Evolutionary conservation across 2,888 invertebrate species (phyloP).

Genomic region (Pollenia griseotomentosa): DNA sequence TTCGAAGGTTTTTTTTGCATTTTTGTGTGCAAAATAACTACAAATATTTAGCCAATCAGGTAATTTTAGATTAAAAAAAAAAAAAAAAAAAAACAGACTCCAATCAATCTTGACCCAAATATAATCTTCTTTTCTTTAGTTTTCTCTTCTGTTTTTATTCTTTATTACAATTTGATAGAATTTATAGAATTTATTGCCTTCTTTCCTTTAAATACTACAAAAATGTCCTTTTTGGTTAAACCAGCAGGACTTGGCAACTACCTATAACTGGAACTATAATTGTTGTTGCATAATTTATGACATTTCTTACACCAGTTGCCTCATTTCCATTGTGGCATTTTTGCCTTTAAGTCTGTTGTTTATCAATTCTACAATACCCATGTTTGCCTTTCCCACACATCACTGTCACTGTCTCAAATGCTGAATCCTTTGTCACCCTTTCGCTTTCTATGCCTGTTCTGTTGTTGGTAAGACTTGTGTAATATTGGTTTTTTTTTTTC

Average conservation of each 20-base stretch:
- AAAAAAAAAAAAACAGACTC: neutral
- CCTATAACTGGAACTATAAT: slow-evolving; percentile 33
- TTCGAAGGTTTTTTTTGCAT: too few species aligned
- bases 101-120: slow-evolving; percentile 8
- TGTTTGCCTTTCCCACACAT: slow-evolving; percentile 72
- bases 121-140: neutral
- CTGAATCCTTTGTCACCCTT: slow-evolving; percentile 57
- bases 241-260: slow-evolving; percentile 68
- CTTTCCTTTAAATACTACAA: neutral
- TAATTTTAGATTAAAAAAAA: neutral
- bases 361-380: slow-evolving; percentile 8
- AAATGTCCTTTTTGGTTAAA: slow-evolving; percentile 37
- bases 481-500: slow-evolving; percentile 16
- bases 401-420: slow-evolving; percentile 35
- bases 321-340: slow-evolving; percentile 34
- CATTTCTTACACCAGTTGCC: slow-evolving; percentile 47
- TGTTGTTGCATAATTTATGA: slow-evolving; percentile 72
- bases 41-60: neutral
- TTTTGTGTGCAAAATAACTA: too few species aligned
- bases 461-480: neutral
- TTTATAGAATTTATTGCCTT: slow-evolving; percentile 43
- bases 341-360: neutral
- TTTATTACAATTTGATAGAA: slow-evolving; percentile 49
- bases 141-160: neutral
- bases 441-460: slow-evolving; percentile 44